Evolutionary conservation across 1,140 invertebrate genomes (phyloP), one percentile per base, ranked within the genome.

Genomic region (Diorhabda carinulata): DNA sequence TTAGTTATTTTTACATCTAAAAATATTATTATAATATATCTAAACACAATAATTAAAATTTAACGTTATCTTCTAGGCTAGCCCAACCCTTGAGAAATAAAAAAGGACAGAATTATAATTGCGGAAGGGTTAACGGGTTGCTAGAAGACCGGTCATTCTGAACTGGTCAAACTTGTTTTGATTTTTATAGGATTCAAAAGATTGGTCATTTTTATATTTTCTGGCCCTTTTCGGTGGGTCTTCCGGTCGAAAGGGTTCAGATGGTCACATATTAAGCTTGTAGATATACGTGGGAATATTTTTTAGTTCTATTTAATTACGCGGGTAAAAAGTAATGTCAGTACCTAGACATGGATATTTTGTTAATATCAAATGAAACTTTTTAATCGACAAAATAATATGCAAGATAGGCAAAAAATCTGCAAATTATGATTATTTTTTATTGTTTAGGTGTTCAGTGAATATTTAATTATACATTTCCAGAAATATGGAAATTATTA

Each of bases 111-210:
- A 44, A 40, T 9, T 4, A 57, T 60, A 59, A 41, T 67, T 60
- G 57, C 57, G 43, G 43, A 59, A 60, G 65, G 65, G 65, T 67
- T 67, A 67, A 60, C 47, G 65, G 65, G 57, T 67, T 61, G 60
- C 44, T 67, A 5, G 8, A 67, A 67, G 65, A 67, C 57, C 65
- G 65, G 65, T 67, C 65, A 67, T 42, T 60, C 40, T 56, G 44
- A 67, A 74, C 73, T 74, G 73, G 73, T 72, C 73, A 74, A 74
- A 74, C 73, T 57, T 43, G 73, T 74, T 74, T 74, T 66, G 61
- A 64, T 67, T 73, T 69, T 73, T 72, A 62, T 61, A 25, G 43
- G 5, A 64, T 56, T 67, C 25, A 60, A 67, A 60, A 67, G 65
- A 67, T 67, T 67, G 65, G 65, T 67, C 65, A 67, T 67, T 67